Evolutionary conservation across 2,888 invertebrate genomes (phyloP).

Genomic region (Cerastis leucographa): DNA sequence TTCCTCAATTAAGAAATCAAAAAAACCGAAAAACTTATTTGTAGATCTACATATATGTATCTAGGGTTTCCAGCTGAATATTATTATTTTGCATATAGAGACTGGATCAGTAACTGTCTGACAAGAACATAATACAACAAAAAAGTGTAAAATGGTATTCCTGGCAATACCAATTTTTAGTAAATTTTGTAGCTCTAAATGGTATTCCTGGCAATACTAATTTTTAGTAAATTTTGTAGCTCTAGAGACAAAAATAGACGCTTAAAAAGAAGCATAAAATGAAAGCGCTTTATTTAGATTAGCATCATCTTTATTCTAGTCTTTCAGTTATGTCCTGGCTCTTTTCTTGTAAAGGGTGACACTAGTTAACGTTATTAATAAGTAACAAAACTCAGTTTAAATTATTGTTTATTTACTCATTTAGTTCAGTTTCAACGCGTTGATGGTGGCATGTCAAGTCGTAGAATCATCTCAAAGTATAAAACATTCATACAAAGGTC

Average conservation of each 20-base stretch:
- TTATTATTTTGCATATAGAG: not conserved
- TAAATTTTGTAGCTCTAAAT: not conserved
- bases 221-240: not conserved
- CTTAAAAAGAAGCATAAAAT: not conserved
- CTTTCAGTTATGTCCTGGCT: not conserved
- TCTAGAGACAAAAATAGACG: not conserved
- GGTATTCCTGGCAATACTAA: not conserved
- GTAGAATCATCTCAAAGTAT: not conserved
- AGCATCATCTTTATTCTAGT: not conserved
- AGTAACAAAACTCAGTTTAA: not conserved
- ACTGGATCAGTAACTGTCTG: not conserved
- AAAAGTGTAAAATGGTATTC: not conserved
- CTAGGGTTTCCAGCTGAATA: not conserved
- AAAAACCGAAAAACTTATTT: not conserved
- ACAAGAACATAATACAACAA: not conserved
- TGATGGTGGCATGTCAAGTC: not conserved
- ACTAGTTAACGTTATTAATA: not conserved
- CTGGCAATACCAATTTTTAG: not conserved
- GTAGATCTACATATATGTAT: too few species aligned
- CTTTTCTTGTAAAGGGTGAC: not conserved
- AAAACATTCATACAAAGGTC: not conserved
- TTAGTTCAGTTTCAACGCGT: not conserved
- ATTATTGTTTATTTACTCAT: not conserved
- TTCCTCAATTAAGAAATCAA: too few species aligned
- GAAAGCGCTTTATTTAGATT: constrained; percentile 24